Evolutionary conservation across 2,113 vertebrate species (phyloP), one percentile per base, ranked within the genome.

Genomic region (Larimichthys crocea): DNA sequence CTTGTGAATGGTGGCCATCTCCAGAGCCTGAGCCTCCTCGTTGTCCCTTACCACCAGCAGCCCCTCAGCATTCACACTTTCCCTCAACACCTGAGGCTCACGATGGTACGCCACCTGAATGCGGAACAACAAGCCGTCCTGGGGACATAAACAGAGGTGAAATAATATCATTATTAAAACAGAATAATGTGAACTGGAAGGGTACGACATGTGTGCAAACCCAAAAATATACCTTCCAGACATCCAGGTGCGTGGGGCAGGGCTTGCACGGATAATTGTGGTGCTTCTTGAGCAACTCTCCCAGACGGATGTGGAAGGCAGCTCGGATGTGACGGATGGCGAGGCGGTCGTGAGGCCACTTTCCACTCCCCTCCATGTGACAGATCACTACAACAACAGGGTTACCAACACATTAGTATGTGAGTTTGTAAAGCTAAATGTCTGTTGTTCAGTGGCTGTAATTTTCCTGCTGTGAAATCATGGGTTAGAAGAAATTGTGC

Each of bases 361-460:
- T 97, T 66, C 98, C 98, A 52, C 98, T 99, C 35, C 98, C 98
- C 88, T 99, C 98, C 96, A 99, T 96, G 90, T 99, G 97, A 91
- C 98, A 99, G 44, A 99, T 88, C 61, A 99, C 98, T 99, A 88
- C 22, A 68, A 73, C 17, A 57, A 62, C 22, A 85, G 8, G 4
- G 44, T 49, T 46, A 19, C 31, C 9, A 53, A 48, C 17, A 16
- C 2, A 83, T 2, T 19, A 31, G 8, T 29, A 5, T 29, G 52
- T 3, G 3, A 17, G 29, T 61, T 22, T 69, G 15, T 11, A 14
- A 2, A 19, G 16, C n/a, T 57, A 19, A 44, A 57, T 63, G 16
- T 49, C 40, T 65, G 50, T 52, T 63, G 57, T 49, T 52, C 69
- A 44, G 12, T 9, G 20, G 22, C 29, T 46, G 56, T 48, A 44